A percentile compares a stretch with the other conserved stretches of the same genome.
Conservation (phyloP, 1,140 invertebrate genomes). For the Chrysomallon squamiferum region DNA sequence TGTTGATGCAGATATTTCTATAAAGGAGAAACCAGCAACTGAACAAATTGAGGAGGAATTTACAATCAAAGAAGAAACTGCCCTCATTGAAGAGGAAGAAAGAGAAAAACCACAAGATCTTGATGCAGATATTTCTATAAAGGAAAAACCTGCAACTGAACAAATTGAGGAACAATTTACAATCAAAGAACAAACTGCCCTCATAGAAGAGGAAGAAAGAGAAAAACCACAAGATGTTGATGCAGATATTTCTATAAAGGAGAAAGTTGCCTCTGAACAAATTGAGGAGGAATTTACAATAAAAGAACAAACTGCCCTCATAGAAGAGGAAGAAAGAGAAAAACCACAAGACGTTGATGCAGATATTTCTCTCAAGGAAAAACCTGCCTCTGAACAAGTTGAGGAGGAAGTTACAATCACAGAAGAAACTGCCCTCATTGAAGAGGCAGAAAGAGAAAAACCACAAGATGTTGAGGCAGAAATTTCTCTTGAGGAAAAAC, state of each 20-base stretch:
- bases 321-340: no score
- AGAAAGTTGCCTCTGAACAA: no score
- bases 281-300: no score
- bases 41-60: constrained; percentile 13
- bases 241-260: no score
- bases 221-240: no score
- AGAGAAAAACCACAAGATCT: constrained; percentile 16
- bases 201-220: no score
- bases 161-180: constrained; percentile 9
- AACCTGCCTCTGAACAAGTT: no score
- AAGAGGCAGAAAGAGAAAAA: constrained; percentile 8
- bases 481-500: constrained; percentile 14
- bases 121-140: constrained; percentile 4
- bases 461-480: constrained; percentile 21
- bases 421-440: constrained; percentile 1
- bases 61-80: not conserved
- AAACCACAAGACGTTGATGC: no score
- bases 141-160: constrained; percentile 24
- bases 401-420: not conserved
- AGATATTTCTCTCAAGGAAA: no score
- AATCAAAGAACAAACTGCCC: not conserved
- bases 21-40: not conserved
- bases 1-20: constrained; percentile 6
- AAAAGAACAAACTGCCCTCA: no score
- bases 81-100: constrained; percentile 7